These are phyloP conservation scores for Euleptes europaea DNA, from an alignment of 2,113 vertebrate species.

Conservation along the genomic window DNA sequence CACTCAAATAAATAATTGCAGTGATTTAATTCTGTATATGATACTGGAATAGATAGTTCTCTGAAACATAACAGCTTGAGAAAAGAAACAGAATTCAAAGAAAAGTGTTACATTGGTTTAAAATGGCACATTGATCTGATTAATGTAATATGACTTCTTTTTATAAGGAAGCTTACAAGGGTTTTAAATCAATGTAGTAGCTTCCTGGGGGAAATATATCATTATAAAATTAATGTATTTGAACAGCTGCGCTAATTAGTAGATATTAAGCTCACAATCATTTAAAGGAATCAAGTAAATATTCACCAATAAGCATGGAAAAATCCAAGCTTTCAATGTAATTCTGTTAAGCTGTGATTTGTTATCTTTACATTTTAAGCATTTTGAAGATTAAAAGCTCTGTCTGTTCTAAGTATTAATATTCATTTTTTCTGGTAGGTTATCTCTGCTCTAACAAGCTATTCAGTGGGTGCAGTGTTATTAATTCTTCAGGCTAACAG, in stretches of 20 bases:
- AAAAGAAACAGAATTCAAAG: not conserved
- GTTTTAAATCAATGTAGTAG: not conserved
- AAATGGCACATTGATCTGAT: not conserved
- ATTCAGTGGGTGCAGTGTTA: not conserved
- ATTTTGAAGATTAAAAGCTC: not conserved
- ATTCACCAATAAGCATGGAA: not conserved
- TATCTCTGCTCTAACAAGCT: not conserved
- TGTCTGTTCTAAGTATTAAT: constrained; percentile 1
- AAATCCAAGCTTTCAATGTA: not conserved
- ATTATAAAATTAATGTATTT: not conserved
- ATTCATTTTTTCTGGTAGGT: not conserved
- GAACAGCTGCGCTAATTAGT: not conserved
- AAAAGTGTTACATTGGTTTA: not conserved
- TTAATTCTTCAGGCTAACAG: constrained; percentile 9
- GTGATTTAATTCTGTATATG: not conserved
- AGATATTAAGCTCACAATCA: not conserved
- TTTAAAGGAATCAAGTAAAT: not conserved
- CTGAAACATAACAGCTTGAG: not conserved
- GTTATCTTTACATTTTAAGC: not conserved
- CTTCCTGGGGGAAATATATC: not conserved
- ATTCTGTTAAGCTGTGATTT: not conserved
- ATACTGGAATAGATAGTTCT: not conserved
- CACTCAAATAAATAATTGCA: not conserved
- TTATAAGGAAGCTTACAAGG: not conserved
- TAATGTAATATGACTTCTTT: not conserved